Percentiles rank a stretch among this genome's conserved stretches.
Evolutionary conservation across 2,797 vertebrate genomes (phyloP).

Genomic region (Chelidonichthys spinosus): DNA sequence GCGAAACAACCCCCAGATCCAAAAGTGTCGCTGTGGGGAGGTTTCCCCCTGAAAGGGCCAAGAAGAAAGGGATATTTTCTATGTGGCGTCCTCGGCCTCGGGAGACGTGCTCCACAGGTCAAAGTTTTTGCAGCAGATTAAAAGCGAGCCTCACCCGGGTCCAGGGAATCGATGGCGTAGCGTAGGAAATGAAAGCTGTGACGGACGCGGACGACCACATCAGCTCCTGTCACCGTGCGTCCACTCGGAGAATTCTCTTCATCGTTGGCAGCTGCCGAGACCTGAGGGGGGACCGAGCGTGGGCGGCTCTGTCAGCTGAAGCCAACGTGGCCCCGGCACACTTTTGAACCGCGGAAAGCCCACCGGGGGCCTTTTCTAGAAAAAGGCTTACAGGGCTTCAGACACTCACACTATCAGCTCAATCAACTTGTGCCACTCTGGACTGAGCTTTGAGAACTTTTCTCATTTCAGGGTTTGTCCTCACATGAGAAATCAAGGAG

Average conservation of each 20-base stretch:
- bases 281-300: conserved; percentile 57
- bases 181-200: conserved; percentile 79
- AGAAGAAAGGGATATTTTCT: conserved; percentile 63
- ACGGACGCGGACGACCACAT: conserved; percentile 73
- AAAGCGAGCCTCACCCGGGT: conserved; percentile 74
- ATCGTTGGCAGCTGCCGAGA: conserved; percentile 67
- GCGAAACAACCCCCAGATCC: conserved; percentile 54
- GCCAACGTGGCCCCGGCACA: conserved; percentile 43
- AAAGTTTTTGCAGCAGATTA: conserved; percentile 78
- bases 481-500: conserved; percentile 58
- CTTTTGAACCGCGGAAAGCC: conserved; percentile 60
- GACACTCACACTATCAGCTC: conserved; percentile 60
- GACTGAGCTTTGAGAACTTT: conserved; percentile 48
- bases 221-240: conserved; percentile 74
- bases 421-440: conserved; percentile 66
- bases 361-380: conserved; percentile 44
- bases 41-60: conserved; percentile 34
- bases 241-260: conserved; percentile 59
- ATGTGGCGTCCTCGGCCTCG: conserved; percentile 65
- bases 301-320: conserved; percentile 64
- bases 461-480: conserved; percentile 40
- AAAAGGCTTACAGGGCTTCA: conserved; percentile 48
- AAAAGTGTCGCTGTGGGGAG: conserved; percentile 41
- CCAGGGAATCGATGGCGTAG: conserved; percentile 70
- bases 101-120: conserved; percentile 66